Conservation (phyloP, 2,797 vertebrate genomes). For the Hephaestus fuliginosus region DNA sequence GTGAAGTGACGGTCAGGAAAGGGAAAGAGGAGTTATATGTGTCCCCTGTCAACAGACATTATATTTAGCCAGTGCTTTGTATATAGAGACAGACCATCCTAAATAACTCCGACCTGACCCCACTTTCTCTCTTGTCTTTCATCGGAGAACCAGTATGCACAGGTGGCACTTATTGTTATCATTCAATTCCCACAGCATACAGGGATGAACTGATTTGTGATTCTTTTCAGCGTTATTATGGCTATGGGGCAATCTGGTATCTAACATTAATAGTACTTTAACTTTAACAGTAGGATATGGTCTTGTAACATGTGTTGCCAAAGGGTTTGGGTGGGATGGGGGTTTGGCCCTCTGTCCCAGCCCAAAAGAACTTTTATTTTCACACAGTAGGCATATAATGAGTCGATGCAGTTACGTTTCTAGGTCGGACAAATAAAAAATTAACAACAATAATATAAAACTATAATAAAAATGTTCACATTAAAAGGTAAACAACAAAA, state of each 20-base stretch:
- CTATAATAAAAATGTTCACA: not conserved
- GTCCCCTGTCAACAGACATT: conserved; percentile 62
- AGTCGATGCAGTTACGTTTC: not conserved
- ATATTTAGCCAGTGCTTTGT: conserved; percentile 65
- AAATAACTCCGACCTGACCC: conserved; percentile 52
- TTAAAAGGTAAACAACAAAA: not conserved
- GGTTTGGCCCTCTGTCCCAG: not conserved
- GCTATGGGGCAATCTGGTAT: not conserved
- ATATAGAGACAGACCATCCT: conserved; percentile 46
- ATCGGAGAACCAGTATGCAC: conserved; percentile 17
- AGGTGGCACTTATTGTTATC: conserved; percentile 36
- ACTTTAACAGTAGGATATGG: not conserved
- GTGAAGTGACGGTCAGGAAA: conserved; percentile 43
- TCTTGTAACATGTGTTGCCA: not conserved
- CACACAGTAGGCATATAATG: not conserved
- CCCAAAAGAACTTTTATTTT: not conserved
- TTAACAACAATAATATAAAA: not conserved
- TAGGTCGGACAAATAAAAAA: not conserved
- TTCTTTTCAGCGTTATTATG: conserved; percentile 20
- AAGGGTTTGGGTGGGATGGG: not conserved
- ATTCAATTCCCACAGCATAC: not conserved
- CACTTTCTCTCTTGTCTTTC: conserved; percentile 15
- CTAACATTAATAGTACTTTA: no score
- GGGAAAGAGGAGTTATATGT: conserved; percentile 41
- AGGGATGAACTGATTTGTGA: conserved; percentile 17